phyloP scores from a whole-genome alignment of 2,113 vertebrate genomes.

The Riparia riparia region DNA sequence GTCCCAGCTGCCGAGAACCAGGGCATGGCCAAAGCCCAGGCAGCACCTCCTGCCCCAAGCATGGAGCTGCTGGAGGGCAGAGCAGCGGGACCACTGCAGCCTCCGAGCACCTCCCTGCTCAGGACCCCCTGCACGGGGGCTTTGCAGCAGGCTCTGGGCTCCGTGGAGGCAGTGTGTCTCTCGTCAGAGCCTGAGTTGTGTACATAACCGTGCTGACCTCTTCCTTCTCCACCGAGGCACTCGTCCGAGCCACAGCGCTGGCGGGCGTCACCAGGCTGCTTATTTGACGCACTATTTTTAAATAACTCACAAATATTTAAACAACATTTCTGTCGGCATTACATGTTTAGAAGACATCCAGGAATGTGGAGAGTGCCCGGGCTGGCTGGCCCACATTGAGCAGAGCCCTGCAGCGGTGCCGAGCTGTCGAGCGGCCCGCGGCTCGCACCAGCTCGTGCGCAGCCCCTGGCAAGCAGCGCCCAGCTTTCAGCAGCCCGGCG shows the following conservation, averaged over 20 bases:
- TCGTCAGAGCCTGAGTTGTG: background rate
- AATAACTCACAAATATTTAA: constrained; percentile 63
- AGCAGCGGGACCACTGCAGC: rapidly evolving
- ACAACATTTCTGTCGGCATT: constrained; percentile 33
- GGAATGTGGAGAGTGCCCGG: background rate
- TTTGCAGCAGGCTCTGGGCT: background rate
- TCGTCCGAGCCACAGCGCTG: background rate
- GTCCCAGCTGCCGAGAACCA: rapidly evolving
- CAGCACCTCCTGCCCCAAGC: background rate
- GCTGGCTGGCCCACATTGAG: background rate
- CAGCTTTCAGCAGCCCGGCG: background rate
- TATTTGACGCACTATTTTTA: constrained; percentile 42
- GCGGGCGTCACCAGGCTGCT: constrained; percentile 42
- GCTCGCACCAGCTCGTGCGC: background rate
- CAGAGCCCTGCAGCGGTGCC: background rate
- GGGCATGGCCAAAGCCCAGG: rapidly evolving
- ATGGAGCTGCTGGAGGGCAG: rapidly evolving
- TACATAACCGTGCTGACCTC: constrained; percentile 43
- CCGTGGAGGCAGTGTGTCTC: background rate
- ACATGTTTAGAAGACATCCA: constrained; percentile 30
- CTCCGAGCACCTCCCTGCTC: rapidly evolving
- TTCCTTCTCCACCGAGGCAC: background rate
- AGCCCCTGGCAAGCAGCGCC: rapidly evolving
- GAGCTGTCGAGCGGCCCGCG: background rate
- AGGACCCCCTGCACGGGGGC: rapidly evolving